Percentiles rank a stretch among this genome's conserved stretches.
phyloP scores from a whole-genome alignment of 2,888 invertebrate species.

The Noctua pronuba region DNA sequence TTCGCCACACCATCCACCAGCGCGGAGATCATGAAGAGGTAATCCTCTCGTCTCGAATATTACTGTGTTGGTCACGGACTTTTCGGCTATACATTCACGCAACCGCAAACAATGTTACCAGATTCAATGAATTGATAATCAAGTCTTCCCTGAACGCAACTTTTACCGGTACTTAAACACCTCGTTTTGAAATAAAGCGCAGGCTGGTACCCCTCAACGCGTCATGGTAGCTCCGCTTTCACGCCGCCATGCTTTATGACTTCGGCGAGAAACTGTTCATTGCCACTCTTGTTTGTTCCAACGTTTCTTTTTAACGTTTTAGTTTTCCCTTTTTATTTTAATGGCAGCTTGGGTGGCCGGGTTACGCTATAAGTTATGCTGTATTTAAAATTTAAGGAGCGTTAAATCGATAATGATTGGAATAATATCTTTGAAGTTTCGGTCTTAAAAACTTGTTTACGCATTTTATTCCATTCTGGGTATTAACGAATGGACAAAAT shows the following conservation, averaged over 20 bases:
- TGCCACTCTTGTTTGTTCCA: conserved; percentile 42
- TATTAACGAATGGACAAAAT: conserved; percentile 3
- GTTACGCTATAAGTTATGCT: conserved; percentile 14
- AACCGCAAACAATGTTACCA: background rate
- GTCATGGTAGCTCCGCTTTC: conserved; percentile 56
- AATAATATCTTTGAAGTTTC: background rate
- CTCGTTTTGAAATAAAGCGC: conserved; percentile 38
- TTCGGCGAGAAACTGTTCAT: conserved; percentile 56
- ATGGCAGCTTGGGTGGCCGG: conserved; percentile 23
- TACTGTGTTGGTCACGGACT: background rate
- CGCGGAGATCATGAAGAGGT: background rate
- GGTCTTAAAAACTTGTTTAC: conserved; percentile 8
- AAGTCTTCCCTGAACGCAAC: background rate
- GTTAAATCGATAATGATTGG: conserved; percentile 25
- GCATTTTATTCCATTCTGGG: conserved; percentile 14
- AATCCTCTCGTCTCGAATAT: background rate
- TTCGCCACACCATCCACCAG: background rate
- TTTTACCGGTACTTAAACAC: conserved; percentile 28
- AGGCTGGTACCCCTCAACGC: conserved; percentile 43
- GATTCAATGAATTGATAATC: background rate
- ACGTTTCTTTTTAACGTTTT: conserved; percentile 57
- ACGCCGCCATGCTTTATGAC: conserved; percentile 63
- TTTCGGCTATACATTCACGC: background rate
- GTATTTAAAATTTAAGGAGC: conserved; percentile 11
- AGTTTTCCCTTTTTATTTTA: conserved; percentile 54